These are phyloP conservation scores for Gymnoscelis rufifasciata DNA, from an alignment of 2,888 invertebrate genomes.

Conservation along the genomic window DNA sequence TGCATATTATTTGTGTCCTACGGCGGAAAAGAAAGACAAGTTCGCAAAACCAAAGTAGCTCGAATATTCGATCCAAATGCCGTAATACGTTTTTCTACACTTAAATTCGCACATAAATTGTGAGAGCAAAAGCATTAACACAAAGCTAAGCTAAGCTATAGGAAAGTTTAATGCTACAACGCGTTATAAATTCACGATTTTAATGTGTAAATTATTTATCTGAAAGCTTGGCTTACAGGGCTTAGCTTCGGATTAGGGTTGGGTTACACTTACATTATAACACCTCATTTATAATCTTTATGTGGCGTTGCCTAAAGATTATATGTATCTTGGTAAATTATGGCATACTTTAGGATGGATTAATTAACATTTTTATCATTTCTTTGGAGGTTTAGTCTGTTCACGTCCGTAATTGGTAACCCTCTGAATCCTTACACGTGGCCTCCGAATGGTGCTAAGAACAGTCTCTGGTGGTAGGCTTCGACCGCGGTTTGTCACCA, in stretches of 20 bases:
- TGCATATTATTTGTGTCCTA: too few species aligned
- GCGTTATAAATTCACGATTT: conserved; percentile 4
- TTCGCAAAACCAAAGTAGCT: not conserved
- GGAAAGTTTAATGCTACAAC: conserved; percentile 1
- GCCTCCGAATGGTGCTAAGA: too few species aligned
- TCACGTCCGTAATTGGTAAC: too few species aligned
- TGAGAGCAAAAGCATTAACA: not conserved
- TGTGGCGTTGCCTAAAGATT: too few species aligned
- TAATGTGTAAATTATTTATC: conserved; percentile 26
- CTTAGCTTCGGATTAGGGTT: conserved; percentile 25
- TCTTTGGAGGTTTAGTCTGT: too few species aligned
- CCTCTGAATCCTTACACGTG: too few species aligned
- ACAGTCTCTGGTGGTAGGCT: too few species aligned
- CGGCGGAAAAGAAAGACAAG: too few species aligned
- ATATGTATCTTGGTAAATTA: too few species aligned
- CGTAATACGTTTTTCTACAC: not conserved
- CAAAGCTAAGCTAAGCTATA: conserved; percentile 5
- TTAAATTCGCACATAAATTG: conserved; percentile 1
- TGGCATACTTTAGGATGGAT: too few species aligned
- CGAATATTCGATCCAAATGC: not conserved
- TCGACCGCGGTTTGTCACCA: too few species aligned
- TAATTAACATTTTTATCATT: too few species aligned
- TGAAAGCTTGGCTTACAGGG: conserved; percentile 27
- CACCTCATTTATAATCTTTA: not conserved
- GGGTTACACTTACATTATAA: not conserved